phyloP scores from a whole-genome alignment of 2,888 invertebrate species.

The Rhopalosiphum nymphaeae region DNA sequence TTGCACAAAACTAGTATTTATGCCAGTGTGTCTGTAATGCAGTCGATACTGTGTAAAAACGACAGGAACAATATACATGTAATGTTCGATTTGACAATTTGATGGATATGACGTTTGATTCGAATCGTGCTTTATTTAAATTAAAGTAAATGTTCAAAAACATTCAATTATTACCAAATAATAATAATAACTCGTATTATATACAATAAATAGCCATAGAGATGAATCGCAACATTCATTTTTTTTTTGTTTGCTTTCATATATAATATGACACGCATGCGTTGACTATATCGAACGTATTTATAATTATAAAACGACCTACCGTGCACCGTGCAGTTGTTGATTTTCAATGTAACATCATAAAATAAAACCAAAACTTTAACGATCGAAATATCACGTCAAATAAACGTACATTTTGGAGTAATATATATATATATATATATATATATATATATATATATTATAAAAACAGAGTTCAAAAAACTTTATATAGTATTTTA shows the following conservation, averaged over 20 bases:
- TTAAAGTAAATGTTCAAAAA: not conserved
- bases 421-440: not conserved
- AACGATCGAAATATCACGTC: conserved; percentile 12
- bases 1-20: not conserved
- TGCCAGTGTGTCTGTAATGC: not conserved
- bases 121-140: not conserved
- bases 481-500: conserved; percentile 20
- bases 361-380: not conserved
- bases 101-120: not conserved
- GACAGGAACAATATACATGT: not conserved
- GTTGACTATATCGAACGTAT: not conserved
- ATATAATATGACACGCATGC: not conserved
- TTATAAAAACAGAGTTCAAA: not conserved
- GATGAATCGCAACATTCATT: not conserved
- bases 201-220: not conserved
- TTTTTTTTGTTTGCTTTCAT: not conserved
- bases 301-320: not conserved
- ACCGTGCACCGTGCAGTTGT: not conserved
- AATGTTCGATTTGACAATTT: not conserved
- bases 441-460: not conserved
- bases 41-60: not conserved
- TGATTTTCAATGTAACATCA: not conserved
- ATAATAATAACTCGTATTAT: not conserved
- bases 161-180: not conserved
- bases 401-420: not conserved